Conservation (phyloP, 2,888 invertebrate genomes). For the Thymelicus acteon region DNA sequence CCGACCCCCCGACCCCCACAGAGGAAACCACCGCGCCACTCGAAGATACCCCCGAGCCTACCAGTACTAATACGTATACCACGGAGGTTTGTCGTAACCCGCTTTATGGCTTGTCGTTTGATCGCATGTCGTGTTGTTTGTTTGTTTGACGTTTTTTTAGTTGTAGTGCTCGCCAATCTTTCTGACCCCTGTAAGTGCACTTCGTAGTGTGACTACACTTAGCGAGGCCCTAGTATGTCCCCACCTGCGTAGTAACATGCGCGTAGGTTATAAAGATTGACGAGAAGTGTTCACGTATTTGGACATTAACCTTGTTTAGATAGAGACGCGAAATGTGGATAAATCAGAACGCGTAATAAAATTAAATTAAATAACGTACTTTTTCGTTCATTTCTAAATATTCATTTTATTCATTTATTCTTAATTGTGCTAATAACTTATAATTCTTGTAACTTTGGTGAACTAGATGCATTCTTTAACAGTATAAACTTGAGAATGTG, state of each 20-base stretch:
- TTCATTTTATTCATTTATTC: too few species aligned
- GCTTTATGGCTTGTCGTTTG: slow-evolving; percentile 51
- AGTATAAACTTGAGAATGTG: too few species aligned
- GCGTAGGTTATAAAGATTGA: neutral
- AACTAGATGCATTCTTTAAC: too few species aligned
- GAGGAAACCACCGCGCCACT: slow-evolving; percentile 55
- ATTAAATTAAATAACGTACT: neutral
- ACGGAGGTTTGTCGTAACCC: slow-evolving; percentile 82
- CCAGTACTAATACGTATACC: slow-evolving; percentile 75
- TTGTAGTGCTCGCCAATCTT: slow-evolving; percentile 5
- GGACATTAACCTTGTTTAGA: slow-evolving; percentile 8
- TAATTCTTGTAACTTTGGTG: too few species aligned
- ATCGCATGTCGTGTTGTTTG: slow-evolving; percentile 45
- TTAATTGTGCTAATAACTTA: too few species aligned
- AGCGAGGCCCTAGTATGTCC: neutral
- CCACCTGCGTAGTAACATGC: neutral
- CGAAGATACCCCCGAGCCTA: slow-evolving; percentile 65
- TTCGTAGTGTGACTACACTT: neutral
- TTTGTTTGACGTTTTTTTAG: slow-evolving; percentile 37
- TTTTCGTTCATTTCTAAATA: too few species aligned
- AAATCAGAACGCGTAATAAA: neutral
- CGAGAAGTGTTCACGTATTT: neutral
- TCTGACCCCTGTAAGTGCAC: neutral
- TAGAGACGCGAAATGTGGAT: slow-evolving; percentile 26
- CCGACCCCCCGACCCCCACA: slow-evolving; percentile 49